Evolutionary conservation across 1,140 invertebrate species (phyloP), one percentile per base, ranked within the genome.

Genomic region (Micrasema minimum): DNA sequence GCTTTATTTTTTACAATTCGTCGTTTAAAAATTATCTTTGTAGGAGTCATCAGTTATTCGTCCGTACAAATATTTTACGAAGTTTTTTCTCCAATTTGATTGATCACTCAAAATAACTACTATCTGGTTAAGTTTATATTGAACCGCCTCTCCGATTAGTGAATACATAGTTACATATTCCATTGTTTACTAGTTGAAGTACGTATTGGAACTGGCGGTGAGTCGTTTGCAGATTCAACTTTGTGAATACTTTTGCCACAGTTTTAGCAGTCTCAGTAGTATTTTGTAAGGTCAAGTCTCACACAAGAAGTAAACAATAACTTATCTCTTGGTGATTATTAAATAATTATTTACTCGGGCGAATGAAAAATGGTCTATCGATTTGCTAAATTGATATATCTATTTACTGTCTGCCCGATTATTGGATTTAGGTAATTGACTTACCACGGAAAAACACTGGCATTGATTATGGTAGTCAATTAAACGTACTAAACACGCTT

Each of bases 281-380:
- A n/a, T n/a, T 59, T 59, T 59, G 55, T 59, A 59, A 59, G 55
- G 55, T 59, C 55, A 59, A 23, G 18, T 22, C 48, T n/a, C n/a
- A n/a, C n/a, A n/a, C 43, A 46, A n/a, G 16, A n/a, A 6, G 43
- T 46, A n/a, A n/a, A n/a, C n/a, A 1, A n/a, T 16, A n/a, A 46
- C 26, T 31, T 31, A 7, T 5, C 11, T n/a, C 43, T 16, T 46
- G 43, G 43, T n/a, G n/a, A 12, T 31, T 4, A 31, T 4, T 31
- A 31, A 31, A 4, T 31, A 31, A 7, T 31, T 2, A 31, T 31
- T 7, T 4, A 2, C 26, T 31, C n/a, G n/a, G 43, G 43, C 16
- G 26, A 14, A 31, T 55, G 51, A 55, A 14, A 55, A 55, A 55
- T 55, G 26, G 51, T 55, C 51, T 31, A 55, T 55, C 51, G 31